Evolutionary conservation across 2,888 invertebrate genomes (phyloP), one percentile per base, ranked within the genome.

Genomic region (Phasia obesa): DNA sequence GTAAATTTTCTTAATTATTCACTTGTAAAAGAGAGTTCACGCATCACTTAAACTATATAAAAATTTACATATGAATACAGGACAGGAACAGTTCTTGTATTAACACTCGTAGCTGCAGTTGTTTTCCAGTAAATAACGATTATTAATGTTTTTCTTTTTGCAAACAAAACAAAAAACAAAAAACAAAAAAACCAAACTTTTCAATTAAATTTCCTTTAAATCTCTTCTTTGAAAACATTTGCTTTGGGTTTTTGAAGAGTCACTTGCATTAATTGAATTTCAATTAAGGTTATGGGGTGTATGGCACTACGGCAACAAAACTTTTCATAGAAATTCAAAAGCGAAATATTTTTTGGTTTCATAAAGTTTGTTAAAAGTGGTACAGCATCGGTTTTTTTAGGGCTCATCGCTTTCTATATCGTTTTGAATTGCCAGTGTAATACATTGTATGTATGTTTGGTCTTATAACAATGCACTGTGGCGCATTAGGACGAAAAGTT

Each of bases 41-140:
- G 73, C 73, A 67, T 73, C 79, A 79, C 42, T 42, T 67, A 17
- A 59, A 69, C 35, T 44, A 15, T 15, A 51, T 27, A 31, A 59
- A 74, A 73, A 79, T 79, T 74, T 79, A 44, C 79, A 79, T 74
- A 79, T 53, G 44, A 71, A 78, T 49, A 55, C 57, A 19, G 38
- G 31, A 49, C 42, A 35, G 57, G 19, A 70, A 44, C 53, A 51
- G 23, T 35, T 35, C 35, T 71, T 51, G 13, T 51, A 15, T 51
- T 23, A 23, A 25, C 23, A 51, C 13, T 15, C 23, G 23, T 7
- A 51, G 13, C 23, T 15, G 4, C n/a, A 15, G 15, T 60, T n/a
- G 7, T 19, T 49, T 27, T 31, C 15, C 27, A 15, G 27, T 17
- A 49, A 64, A 31, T 64, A 49, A 47, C 17, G 6, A 15, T 64